Evolutionary conservation across 2,797 vertebrate species (phyloP), one percentile per base, ranked within the genome.

Genomic region (Sternotherus odoratus): DNA sequence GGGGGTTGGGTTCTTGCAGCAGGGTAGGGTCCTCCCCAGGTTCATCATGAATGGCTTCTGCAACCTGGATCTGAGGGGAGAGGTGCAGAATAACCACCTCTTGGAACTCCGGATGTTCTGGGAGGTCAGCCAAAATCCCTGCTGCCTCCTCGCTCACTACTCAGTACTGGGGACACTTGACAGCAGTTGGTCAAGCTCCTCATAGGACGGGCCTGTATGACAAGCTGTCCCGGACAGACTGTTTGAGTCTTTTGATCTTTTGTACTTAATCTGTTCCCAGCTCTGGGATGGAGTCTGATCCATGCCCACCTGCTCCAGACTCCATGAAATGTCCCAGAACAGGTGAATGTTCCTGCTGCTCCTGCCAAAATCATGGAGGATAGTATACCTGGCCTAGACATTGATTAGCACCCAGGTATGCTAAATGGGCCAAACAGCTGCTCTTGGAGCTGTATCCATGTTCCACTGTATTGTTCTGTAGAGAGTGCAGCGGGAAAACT

Each of bases 71-170:
- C 60, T 66, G 60, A 66, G 60, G 6, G 33, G 17, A n/a, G 7
- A n/a, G 33, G 60, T n/a, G 60, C 33, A n/a, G 60, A 66, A n/a
- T 66, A 66, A 66, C 33, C 60, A 19, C 60, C 15, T n/a, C 33
- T 12, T n/a, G n/a, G 8, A 0, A 33, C 16, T n/a, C 16, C 8
- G 4, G 33, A 66, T 36, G 16, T n/a, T 17, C 33, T 33, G 8
- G 30, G 57, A n/a, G 33, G 16, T 66, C 60, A 66, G 17, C 33
- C 33, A 8, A 33, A 36, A 8, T 19, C 60, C 16, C 60, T 66
- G 16, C 33, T 66, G 60, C 60, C 8, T 66, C 60, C 33, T 66
- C 16, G 16, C 60, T n/a, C 60, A 5, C 15, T n/a, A 63, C 33
- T 63, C 60, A 63, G 12, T 63, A n/a, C 33, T n/a, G 4, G 60